phyloP scores from a whole-genome alignment of 2,888 invertebrate genomes.

The Heliconius charithonia region DNA sequence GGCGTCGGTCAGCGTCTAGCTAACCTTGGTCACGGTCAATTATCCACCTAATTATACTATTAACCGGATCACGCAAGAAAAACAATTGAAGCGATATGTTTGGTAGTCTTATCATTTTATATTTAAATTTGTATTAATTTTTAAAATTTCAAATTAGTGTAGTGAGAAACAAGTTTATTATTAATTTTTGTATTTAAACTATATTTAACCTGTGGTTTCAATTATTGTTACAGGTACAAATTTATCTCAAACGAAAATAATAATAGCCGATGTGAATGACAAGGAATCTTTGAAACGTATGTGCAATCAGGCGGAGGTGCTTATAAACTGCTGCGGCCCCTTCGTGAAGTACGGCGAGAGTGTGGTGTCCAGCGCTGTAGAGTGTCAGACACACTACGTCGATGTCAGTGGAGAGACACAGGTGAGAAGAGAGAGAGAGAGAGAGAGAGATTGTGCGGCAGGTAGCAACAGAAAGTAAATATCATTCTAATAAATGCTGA shows the following conservation, averaged over 20 bases:
- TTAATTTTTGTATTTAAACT: neutral
- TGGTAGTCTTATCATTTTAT: neutral
- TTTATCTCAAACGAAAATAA: constrained; percentile 84
- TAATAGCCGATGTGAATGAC: constrained; percentile 91
- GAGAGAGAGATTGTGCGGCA: too few relatives aligned
- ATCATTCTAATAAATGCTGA: too few relatives aligned
- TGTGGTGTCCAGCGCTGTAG: constrained; percentile 94
- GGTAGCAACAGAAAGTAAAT: too few relatives aligned
- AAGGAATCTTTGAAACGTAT: constrained; percentile 89
- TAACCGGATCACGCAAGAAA: neutral
- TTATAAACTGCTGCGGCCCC: constrained; percentile 97
- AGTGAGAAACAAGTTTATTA: too few relatives aligned
- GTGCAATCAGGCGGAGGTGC: constrained; percentile 89
- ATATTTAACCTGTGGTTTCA: neutral
- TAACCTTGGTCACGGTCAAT: constrained; percentile 22
- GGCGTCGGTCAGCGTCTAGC: neutral
- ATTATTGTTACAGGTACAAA: constrained; percentile 78
- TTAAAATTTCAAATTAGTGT: neutral
- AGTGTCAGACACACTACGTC: constrained; percentile 91
- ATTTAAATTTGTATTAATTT: neutral
- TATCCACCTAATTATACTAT: constrained; percentile 10
- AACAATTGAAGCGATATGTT: neutral
- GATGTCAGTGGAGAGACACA: constrained; percentile 97
- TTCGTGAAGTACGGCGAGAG: constrained; percentile 93
- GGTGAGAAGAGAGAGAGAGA: constrained; percentile 67